A percentile compares a stretch with the other conserved stretches of the same genome.
These are phyloP conservation scores for Oxycera nigricornis DNA, from an alignment of 2,888 invertebrate species.

Conservation along the genomic window DNA sequence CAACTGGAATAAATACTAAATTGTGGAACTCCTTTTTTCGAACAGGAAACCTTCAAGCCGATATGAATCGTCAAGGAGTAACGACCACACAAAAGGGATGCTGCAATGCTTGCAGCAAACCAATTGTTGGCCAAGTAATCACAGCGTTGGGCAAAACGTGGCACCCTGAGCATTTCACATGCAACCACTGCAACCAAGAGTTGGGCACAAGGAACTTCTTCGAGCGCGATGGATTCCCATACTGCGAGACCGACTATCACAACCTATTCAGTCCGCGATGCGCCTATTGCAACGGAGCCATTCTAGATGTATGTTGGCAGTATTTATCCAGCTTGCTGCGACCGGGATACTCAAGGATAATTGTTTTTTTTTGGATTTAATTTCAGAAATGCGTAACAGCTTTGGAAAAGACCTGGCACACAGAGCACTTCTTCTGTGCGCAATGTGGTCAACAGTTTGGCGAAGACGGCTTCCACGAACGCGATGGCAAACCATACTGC, in stretches of 20 bases:
- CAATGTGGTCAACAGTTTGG: constrained; percentile 97
- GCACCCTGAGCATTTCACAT: constrained; percentile 99
- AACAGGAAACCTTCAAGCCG: constrained; percentile 75
- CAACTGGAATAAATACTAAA: neutral
- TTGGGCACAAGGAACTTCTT: constrained; percentile 98
- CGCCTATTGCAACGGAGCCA: constrained; percentile 98
- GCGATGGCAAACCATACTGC: constrained; percentile 95
- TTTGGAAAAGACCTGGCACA: constrained; percentile 97
- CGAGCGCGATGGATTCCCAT: constrained; percentile 94
- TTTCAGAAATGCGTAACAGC: constrained; percentile 98
- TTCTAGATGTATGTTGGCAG: constrained; percentile 82
- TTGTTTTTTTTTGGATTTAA: constrained; percentile 66
- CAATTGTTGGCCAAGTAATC: constrained; percentile 93
- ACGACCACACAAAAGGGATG: constrained; percentile 99
- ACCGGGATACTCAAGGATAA: constrained; percentile 56
- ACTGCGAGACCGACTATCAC: constrained; percentile 99
- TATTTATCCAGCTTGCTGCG: constrained; percentile 22
- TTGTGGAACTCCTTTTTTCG: neutral
- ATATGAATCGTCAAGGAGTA: constrained; percentile 99
- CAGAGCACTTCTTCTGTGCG: constrained; percentile 98
- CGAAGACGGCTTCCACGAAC: constrained; percentile 97
- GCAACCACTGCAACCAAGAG: constrained; percentile 96
- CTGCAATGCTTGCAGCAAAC: constrained; percentile 98
- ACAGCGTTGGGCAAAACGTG: constrained; percentile 98
- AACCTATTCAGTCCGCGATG: constrained; percentile 98